Evolutionary conservation across 2,888 invertebrate species (phyloP).

Genomic region (Rotaria socialis): DNA sequence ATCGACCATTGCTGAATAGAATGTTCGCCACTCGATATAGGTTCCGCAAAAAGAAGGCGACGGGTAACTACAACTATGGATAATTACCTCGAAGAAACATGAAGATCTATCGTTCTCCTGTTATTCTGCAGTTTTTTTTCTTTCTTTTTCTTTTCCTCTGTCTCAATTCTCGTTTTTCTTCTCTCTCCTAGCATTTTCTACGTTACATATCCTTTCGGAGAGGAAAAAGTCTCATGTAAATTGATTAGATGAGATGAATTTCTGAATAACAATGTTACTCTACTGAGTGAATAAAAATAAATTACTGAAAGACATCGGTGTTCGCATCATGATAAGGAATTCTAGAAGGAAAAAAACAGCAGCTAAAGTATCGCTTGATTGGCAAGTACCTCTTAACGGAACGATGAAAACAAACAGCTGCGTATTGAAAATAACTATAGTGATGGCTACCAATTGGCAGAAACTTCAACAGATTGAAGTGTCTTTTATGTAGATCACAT

Average conservation of each 20-base stretch:
- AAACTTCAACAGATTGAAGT: not conserved
- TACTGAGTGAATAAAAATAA: not conserved
- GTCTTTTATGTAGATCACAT: not conserved
- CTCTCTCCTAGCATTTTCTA: not conserved
- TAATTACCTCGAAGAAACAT: not conserved
- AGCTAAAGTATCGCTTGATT: not conserved
- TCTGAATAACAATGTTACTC: not conserved
- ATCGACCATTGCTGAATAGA: too few species aligned
- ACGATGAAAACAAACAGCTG: constrained; percentile 5
- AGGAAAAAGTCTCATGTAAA: not conserved
- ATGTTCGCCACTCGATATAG: not conserved
- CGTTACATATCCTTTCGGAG: not conserved
- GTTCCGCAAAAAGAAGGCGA: not conserved
- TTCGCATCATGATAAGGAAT: not conserved
- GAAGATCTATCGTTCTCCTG: constrained; percentile 15
- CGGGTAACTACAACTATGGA: not conserved
- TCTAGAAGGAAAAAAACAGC: not conserved
- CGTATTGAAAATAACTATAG: not conserved
- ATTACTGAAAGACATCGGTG: not conserved
- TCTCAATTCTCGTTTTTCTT: not conserved
- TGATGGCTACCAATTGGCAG: not conserved
- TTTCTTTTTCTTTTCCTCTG: too few species aligned
- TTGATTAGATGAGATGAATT: not conserved
- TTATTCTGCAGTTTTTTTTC: not conserved
- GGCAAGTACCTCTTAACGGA: not conserved